Evolutionary conservation across 1,140 invertebrate genomes (phyloP), one percentile per base, ranked within the genome.

Genomic region (Drosophila malerkotliana): DNA sequence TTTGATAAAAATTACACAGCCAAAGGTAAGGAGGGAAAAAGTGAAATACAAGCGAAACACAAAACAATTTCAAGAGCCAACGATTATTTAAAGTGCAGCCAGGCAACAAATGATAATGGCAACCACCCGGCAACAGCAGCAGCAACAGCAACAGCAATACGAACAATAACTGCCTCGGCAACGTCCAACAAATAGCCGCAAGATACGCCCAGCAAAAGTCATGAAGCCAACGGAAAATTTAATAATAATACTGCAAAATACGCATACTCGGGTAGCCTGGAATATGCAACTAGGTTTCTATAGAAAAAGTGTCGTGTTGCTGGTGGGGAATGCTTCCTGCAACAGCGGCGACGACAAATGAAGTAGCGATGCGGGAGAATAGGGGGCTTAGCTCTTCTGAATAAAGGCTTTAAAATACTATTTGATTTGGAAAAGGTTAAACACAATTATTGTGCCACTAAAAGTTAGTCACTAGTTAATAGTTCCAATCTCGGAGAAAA

Each of bases 41-140:
- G 51, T 61, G 76, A 60, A 75, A 55, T 59, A 47, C 57, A 71
- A 53, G 54, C 53, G 39, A 41, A 15, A 73, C 64, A 76, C 80
- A 76, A 83, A 85, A 85, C 81, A 80, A 84, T 83, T 69, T 80
- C 62, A 78, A 62, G 73, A 85, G 81, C 41, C 82, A 88, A 88
- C 83, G 83, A 87, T 87, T 87, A 87, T 87, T 87, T 87, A 88
- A 87, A 82, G 72, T 76, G 82, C 83, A 87, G 74, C 69, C 83
- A 82, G 79, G 61, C 82, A 87, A 82, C 82, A 82, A 87, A 87
- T 88, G 83, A 82, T 79, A 87, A 88, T 87, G 74, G 72, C 59
- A 76, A n/a, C 61, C 71, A 58, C 39, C 71, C 30, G 32, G 34
- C 44, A 47, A 21, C n/a, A 41, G 32, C 32, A 34, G 10, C 32